Evolutionary conservation across 2,797 vertebrate species (phyloP), one percentile per base, ranked within the genome.

Genomic region (Tympanoctomys barrerae): DNA sequence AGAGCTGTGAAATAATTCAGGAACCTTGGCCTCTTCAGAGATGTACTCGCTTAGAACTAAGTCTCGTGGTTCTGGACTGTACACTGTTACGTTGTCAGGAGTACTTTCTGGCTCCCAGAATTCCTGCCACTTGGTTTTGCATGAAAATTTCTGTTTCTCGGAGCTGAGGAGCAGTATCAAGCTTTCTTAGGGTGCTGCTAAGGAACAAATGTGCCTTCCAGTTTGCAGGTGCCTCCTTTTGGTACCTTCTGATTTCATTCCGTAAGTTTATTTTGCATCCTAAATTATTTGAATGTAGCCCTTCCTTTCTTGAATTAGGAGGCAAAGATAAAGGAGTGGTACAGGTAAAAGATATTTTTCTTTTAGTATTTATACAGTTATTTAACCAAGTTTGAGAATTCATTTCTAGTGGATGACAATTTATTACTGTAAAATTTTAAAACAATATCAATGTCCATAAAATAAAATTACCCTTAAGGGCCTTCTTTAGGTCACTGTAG

Each of bases 101-200:
- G 66, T 52, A 2, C 62, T 71, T 80, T 33, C 66, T 39, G 71
- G 52, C 16, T 94, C n/a, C 39, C 39, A 61, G 66, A 83, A 75
- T 59, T 95, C 81, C 66, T 11, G 36, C 77, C 70, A 54, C 21
- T 78, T 90, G n/a, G 1, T 81, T 95, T 73, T 93, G 68, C 80
- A 31, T 87, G 28, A 49, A 21, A 91, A 90, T 96, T 94, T 84
- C 75, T 97, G 87, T 93, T 86, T 75, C 84, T 86, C 92, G 96
- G 92, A 96, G 92, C 91, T 94, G 87, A 97, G 89, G 90, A 95
- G 95, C 85, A 97, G 73, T 97, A 88, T 94, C 94, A 57, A 89
- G 75, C 96, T 91, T 96, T 96, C 90, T 96, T 94, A 97, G 96
- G 95, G 91, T 97, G 96, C 96, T 95, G 97, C 95, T 93, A 96